These are phyloP conservation scores for Andrena hattorfiana DNA, from an alignment of 2,888 invertebrate species.

Conservation along the genomic window DNA sequence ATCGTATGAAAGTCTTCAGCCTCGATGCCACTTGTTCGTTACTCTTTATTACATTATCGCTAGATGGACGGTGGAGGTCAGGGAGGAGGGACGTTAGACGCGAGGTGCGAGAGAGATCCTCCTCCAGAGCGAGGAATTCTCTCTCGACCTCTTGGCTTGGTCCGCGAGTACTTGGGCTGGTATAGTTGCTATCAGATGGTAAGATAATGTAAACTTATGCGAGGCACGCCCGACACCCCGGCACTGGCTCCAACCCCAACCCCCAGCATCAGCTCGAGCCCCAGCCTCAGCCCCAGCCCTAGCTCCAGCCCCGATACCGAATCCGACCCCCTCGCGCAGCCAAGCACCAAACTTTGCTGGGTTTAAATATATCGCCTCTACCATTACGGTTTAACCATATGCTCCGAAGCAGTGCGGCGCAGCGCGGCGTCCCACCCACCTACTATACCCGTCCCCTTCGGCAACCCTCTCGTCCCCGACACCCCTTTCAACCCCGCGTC, in stretches of 20 bases:
- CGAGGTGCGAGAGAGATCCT: conserved; percentile 15
- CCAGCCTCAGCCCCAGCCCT: conserved; percentile 74
- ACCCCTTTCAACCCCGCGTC: conserved; percentile 24
- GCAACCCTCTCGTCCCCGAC: conserved; percentile 42
- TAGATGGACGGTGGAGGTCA: conserved; percentile 16
- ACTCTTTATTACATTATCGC: conserved; percentile 12
- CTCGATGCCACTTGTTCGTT: neutral
- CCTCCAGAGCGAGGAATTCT: conserved; percentile 52
- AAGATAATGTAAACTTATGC: conserved; percentile 85
- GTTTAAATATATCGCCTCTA: conserved; percentile 83
- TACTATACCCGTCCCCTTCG: conserved; percentile 46
- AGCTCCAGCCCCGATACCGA: conserved; percentile 74
- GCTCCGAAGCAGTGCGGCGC: conserved; percentile 61
- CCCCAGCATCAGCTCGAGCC: conserved; percentile 67
- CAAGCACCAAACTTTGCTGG: conserved; percentile 82
- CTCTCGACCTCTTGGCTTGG: conserved; percentile 62
- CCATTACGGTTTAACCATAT: conserved; percentile 84
- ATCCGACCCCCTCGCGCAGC: conserved; percentile 61
- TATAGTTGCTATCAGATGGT: conserved; percentile 82
- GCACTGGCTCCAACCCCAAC: conserved; percentile 73
- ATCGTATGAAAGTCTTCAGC: neutral
- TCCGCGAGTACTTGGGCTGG: conserved; percentile 54
- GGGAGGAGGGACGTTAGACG: neutral
- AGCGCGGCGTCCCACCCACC: conserved; percentile 48
- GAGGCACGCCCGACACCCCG: conserved; percentile 82